A percentile compares a stretch with the other conserved stretches of the same genome.
Conservation (phyloP, 2,113 vertebrate genomes). For the Gopherus evgoodei region DNA sequence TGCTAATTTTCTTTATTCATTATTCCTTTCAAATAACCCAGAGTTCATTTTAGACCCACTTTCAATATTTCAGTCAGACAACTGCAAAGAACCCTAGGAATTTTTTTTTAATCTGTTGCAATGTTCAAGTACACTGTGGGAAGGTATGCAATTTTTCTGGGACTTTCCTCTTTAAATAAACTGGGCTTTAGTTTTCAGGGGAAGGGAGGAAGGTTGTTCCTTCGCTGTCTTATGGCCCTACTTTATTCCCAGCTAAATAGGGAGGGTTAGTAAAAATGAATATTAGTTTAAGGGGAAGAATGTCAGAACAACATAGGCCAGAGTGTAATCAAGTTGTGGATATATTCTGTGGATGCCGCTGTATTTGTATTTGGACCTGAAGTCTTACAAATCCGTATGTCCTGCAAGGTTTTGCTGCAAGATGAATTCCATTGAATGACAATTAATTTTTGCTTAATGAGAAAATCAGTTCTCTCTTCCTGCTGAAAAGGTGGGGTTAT, state of each 20-base stretch:
- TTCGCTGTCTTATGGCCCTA: background rate
- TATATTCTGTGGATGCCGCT: background rate
- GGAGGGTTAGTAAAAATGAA: background rate
- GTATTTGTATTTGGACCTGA: background rate
- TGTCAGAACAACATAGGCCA: background rate
- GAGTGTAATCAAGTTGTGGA: background rate
- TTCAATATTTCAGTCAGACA: constrained; percentile 21
- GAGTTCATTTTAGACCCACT: constrained; percentile 6
- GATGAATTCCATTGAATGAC: background rate
- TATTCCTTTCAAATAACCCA: background rate
- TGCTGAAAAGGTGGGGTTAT: background rate
- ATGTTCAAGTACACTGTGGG: background rate
- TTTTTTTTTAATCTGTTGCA: background rate
- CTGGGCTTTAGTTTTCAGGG: background rate
- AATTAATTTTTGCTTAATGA: background rate
- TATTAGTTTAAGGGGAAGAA: background rate
- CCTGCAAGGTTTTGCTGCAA: background rate
- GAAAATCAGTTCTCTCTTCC: background rate
- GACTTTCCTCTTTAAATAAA: background rate
- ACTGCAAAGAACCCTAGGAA: constrained; percentile 5
- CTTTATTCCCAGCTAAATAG: background rate
- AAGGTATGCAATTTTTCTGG: constrained; percentile 4
- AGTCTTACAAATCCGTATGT: background rate
- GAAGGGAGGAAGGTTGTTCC: background rate
- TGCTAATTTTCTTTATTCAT: background rate